Evolutionary conservation across 2,888 invertebrate species (phyloP).

Genomic region (Cephalotes varians): DNA sequence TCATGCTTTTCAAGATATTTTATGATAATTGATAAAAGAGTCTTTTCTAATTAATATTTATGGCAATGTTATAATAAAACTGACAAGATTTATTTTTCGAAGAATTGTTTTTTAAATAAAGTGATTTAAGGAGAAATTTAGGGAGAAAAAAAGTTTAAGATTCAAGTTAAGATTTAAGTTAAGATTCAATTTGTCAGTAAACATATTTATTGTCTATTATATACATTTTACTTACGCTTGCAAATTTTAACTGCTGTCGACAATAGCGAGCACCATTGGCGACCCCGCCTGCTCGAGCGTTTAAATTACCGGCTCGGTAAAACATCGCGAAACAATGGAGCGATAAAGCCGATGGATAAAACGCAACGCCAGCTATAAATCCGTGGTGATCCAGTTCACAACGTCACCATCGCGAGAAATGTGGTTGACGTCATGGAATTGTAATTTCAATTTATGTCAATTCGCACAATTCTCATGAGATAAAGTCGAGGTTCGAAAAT

Average conservation of each 20-base stretch:
- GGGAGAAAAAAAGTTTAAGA: too few species aligned
- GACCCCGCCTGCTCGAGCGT: conserved; percentile 55
- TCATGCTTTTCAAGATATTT: background rate
- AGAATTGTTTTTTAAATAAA: background rate
- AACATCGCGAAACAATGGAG: conserved; percentile 75
- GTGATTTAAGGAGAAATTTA: background rate
- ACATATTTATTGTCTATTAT: background rate
- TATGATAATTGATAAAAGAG: background rate
- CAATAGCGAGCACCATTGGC: conserved; percentile 52
- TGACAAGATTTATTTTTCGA: background rate
- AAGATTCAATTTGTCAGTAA: background rate
- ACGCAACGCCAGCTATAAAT: conserved; percentile 72
- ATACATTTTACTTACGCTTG: conserved; percentile 36
- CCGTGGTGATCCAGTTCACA: conserved; percentile 76
- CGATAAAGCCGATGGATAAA: conserved; percentile 75
- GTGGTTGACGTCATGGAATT: conserved; percentile 68
- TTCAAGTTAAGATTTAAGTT: background rate
- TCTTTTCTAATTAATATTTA: background rate
- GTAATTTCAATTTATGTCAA: conserved; percentile 70
- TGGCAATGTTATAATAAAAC: background rate
- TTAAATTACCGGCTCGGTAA: conserved; percentile 68
- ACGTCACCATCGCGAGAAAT: conserved; percentile 53
- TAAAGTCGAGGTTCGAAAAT: background rate
- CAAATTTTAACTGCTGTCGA: conserved; percentile 62
- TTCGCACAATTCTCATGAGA: background rate